Percentiles rank a stretch among this genome's conserved stretches.
Evolutionary conservation across 2,113 vertebrate genomes (phyloP).

Genomic region (Laticauda laticaudata): DNA sequence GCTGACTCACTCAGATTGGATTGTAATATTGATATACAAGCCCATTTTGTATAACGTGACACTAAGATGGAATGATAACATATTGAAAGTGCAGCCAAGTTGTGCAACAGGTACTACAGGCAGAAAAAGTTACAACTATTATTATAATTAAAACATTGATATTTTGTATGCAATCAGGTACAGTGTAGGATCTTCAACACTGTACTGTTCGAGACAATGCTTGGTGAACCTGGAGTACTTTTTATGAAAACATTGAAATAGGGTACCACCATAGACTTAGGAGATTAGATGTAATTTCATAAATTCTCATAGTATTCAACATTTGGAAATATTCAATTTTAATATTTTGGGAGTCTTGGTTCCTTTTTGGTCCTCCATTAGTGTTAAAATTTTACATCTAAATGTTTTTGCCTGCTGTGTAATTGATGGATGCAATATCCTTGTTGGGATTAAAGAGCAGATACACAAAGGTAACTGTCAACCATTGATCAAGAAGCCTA

Average conservation of each 20-base stretch:
- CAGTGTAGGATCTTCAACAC: not conserved
- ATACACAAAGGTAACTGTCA: not conserved
- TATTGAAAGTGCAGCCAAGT: not conserved
- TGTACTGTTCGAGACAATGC: too few relatives aligned
- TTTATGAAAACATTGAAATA: not conserved
- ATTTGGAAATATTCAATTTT: slow-evolving; percentile 30
- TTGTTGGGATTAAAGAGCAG: not conserved
- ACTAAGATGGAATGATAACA: not conserved
- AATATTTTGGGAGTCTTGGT: slow-evolving; percentile 2
- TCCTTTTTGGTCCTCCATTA: not conserved
- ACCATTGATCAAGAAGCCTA: not conserved
- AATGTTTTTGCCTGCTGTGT: not conserved
- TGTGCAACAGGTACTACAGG: not conserved
- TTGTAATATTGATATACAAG: not conserved
- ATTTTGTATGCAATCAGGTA: not conserved
- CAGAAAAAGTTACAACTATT: not conserved
- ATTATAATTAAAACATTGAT: not conserved
- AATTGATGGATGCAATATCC: not conserved
- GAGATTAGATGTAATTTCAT: not conserved
- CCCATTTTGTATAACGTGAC: not conserved
- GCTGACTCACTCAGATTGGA: not conserved
- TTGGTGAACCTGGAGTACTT: not conserved
- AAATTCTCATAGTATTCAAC: not conserved
- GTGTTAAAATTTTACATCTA: not conserved
- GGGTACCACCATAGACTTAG: not conserved